Conservation (phyloP, 2,113 vertebrate genomes). For the Cinclus mexicanus region DNA sequence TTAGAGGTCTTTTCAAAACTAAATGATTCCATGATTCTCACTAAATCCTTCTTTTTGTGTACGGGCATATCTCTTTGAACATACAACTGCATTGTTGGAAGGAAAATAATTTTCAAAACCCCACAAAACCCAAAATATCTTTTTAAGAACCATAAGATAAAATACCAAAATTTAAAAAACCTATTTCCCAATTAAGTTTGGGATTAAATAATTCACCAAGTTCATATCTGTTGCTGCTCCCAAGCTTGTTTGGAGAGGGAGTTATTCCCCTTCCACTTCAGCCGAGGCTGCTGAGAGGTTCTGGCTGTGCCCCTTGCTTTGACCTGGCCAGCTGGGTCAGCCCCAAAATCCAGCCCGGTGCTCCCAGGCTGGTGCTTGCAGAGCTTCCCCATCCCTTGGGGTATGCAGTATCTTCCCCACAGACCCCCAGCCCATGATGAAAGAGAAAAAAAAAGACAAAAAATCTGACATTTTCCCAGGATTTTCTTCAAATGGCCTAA, state of each 20-base stretch:
- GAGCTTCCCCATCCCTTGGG: background rate
- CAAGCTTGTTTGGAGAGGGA: background rate
- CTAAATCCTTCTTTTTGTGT: background rate
- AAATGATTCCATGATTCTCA: background rate
- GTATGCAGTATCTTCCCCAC: background rate
- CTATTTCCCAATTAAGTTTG: background rate
- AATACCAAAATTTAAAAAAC: accelerated
- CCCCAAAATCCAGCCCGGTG: background rate
- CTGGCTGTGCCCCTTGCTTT: background rate
- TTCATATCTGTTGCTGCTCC: background rate
- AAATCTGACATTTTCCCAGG: accelerated
- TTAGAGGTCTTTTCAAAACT: background rate
- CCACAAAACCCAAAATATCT: accelerated
- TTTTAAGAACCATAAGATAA: background rate
- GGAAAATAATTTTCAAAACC: background rate
- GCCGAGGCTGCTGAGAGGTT: accelerated
- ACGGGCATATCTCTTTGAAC: background rate
- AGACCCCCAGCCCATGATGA: background rate
- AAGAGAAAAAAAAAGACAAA: background rate
- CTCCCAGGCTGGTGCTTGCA: background rate
- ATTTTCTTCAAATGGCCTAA: background rate
- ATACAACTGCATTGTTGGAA: background rate
- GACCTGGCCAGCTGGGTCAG: background rate
- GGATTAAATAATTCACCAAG: background rate
- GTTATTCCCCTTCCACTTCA: accelerated